Percentiles rank a stretch among this genome's conserved stretches.
Evolutionary conservation across 2,113 vertebrate genomes (phyloP).

Genomic region (Engystomops pustulosus): DNA sequence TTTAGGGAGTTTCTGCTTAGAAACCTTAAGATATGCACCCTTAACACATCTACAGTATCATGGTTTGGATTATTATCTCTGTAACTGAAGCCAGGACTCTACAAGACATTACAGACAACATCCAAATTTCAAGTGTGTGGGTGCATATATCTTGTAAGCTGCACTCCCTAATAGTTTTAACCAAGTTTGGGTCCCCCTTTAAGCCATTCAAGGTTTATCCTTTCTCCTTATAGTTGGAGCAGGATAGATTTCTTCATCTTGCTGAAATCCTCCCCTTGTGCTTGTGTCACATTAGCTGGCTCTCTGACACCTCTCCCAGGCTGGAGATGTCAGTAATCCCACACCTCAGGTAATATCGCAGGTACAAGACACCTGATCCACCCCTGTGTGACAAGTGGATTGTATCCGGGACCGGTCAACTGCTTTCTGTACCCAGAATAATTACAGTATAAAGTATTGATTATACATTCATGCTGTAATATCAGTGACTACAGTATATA

Average conservation of each 20-base stretch:
- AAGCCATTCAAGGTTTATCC: not conserved
- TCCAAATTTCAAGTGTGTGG: no score
- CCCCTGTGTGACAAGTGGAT: not conserved
- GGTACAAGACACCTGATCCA: conserved; percentile 35
- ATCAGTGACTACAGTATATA: no score
- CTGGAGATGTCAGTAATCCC: conserved; percentile 46
- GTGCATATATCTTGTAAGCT: no score
- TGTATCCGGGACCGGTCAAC: not conserved
- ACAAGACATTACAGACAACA: no score
- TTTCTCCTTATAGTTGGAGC: not conserved
- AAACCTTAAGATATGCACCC: no score
- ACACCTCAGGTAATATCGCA: conserved; percentile 39
- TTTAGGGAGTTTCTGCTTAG: no score
- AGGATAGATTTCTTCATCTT: not conserved
- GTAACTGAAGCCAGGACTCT: no score
- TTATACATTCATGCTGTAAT: no score
- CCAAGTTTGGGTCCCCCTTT: not conserved
- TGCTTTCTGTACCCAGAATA: not conserved
- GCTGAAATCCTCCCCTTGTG: not conserved
- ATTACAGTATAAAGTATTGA: no score
- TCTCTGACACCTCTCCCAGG: conserved; percentile 22
- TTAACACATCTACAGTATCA: no score
- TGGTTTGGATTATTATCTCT: no score
- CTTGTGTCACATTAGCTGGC: not conserved
- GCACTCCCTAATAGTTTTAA: no score